Percentiles rank a stretch among this genome's conserved stretches.
Evolutionary conservation across 2,113 vertebrate species (phyloP).

Genomic region (Tichodroma muraria): DNA sequence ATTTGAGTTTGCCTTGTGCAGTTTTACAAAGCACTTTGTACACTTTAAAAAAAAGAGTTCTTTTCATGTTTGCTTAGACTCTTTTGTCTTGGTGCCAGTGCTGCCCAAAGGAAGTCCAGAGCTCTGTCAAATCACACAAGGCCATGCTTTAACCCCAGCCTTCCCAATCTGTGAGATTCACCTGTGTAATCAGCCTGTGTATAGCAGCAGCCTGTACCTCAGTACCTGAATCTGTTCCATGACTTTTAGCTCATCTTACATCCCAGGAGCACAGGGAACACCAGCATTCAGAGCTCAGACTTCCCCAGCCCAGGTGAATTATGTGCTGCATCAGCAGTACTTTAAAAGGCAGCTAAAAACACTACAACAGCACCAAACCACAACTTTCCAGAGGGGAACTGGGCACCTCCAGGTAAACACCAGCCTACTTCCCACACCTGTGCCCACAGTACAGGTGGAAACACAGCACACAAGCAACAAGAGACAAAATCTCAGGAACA

Average conservation of each 20-base stretch:
- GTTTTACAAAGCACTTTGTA: slow-evolving; percentile 17
- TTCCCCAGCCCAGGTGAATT: background rate
- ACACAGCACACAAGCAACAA: background rate
- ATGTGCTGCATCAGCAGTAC: background rate
- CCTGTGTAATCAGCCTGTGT: background rate
- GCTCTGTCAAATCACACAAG: background rate
- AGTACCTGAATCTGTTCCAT: background rate
- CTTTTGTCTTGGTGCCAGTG: background rate
- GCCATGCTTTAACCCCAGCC: background rate
- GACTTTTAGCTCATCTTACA: background rate
- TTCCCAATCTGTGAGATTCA: background rate
- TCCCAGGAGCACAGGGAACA: background rate
- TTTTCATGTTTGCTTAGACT: background rate
- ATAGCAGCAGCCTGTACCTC: background rate
- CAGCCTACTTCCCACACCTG: background rate
- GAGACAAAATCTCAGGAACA: background rate
- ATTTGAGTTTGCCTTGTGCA: background rate
- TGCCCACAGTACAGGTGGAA: background rate
- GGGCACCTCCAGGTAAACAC: background rate
- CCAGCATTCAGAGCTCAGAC: background rate
- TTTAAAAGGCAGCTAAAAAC: background rate
- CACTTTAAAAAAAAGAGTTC: slow-evolving; percentile 61
- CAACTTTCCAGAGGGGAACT: background rate
- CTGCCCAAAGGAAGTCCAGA: background rate
- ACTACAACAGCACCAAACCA: background rate